Conservation (phyloP, 1,140 invertebrate genomes). For the Teleopsis dalmanni region DNA sequence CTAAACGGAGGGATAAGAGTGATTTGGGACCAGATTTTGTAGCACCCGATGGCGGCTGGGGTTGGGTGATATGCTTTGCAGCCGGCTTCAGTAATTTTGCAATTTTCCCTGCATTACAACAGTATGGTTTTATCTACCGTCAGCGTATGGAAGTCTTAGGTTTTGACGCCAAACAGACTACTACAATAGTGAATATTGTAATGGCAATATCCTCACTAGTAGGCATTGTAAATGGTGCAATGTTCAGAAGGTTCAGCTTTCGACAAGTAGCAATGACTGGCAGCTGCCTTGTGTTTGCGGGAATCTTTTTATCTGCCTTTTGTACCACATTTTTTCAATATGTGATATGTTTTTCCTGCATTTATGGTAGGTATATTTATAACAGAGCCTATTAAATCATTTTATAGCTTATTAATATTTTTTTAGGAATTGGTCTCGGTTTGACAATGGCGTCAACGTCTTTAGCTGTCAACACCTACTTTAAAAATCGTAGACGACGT, state of each 20-base stretch:
- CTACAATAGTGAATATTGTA: conserved; percentile 59
- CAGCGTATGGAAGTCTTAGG: conserved; percentile 50
- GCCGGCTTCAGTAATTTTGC: conserved; percentile 45
- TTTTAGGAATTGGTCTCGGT: conserved; percentile 51
- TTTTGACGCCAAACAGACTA: conserved; percentile 53
- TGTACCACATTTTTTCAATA: conserved; percentile 31
- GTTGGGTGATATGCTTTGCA: conserved; percentile 40
- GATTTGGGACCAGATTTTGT: conserved; percentile 38
- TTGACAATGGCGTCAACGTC: conserved; percentile 53
- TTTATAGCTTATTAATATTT: no score
- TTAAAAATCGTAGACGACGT: conserved; percentile 49
- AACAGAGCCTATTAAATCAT: no score
- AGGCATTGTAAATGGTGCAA: conserved; percentile 37
- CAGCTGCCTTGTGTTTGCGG: conserved; percentile 20
- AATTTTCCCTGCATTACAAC: conserved; percentile 54
- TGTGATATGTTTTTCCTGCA: conserved; percentile 38
- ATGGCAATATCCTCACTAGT: conserved; percentile 53
- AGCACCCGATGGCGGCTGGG: conserved; percentile 42
- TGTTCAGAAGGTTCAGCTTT: conserved; percentile 33
- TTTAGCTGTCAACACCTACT: conserved; percentile 54
- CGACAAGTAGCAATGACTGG: conserved; percentile 32
- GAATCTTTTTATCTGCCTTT: conserved; percentile 28
- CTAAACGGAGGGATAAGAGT: conserved; percentile 38
- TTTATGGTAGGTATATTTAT: conserved; percentile 47
- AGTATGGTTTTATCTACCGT: conserved; percentile 58